Evolutionary conservation across 1,140 invertebrate species (phyloP).

Genomic region (Sitodiplosis mosellana): DNA sequence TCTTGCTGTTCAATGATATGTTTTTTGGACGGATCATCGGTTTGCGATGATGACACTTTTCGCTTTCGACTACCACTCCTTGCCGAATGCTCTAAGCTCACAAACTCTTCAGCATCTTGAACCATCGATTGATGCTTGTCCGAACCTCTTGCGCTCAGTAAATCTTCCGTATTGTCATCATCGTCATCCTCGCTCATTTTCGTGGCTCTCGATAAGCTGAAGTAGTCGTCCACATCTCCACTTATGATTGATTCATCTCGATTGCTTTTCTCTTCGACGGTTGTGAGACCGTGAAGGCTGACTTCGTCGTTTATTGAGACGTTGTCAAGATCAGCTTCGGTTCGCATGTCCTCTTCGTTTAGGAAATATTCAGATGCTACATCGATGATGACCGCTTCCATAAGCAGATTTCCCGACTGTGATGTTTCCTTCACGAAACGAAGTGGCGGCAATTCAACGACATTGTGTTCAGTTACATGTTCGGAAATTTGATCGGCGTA

Average conservation of each 20-base stretch:
- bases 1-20: constrained; percentile 4
- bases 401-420: constrained; percentile 62
- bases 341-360: constrained; percentile 59
- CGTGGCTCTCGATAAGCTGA: constrained; percentile 29
- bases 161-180: constrained; percentile 32
- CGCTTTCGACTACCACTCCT: constrained; percentile 12
- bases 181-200: constrained; percentile 16
- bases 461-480: constrained; percentile 70
- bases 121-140: constrained; percentile 14
- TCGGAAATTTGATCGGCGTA: constrained; percentile 82
- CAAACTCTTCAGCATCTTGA: constrained; percentile 18
- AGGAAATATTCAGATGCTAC: constrained; percentile 68
- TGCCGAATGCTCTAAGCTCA: constrained; percentile 18
- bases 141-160: constrained; percentile 37
- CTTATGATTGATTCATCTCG: not conserved
- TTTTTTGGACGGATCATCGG: not conserved
- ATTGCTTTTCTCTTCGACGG: not conserved
- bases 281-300: constrained; percentile 20
- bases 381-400: constrained; percentile 83
- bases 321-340: constrained; percentile 70
- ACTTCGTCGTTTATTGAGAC: constrained; percentile 54
- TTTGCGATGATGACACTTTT: too few relatives aligned
- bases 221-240: constrained; percentile 30
- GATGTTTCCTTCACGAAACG: constrained; percentile 77
- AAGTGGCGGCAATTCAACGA: constrained; percentile 72